Evolutionary conservation across 2,888 invertebrate genomes (phyloP), one percentile per base, ranked within the genome.

Genomic region (Tinea semifulvella): DNA sequence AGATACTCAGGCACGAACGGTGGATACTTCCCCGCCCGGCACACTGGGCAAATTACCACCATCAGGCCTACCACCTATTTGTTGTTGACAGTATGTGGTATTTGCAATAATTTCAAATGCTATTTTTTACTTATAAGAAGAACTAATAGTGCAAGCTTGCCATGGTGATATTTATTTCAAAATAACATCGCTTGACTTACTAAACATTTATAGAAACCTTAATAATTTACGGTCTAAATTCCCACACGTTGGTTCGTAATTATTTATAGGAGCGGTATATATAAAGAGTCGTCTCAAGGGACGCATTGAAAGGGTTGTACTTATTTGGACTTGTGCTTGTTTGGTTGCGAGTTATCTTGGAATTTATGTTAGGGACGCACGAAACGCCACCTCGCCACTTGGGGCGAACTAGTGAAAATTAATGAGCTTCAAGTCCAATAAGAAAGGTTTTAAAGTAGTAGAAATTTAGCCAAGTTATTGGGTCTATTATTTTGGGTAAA

Each of bases 241-340:
- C 31, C 31, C 31, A 17, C 43, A 31, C 31, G 43, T 13, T 22
- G n/a, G 7, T 22, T 40, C 11, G 18, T 18, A 43, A 43, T 43
- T 43, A 43, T 43, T 43, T 43, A 43, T 43, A 40, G 22, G 22
- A 18, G 20, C 20, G n/a, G 27, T 43, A 42, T 18, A 25, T 25
- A 43, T 19, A 31, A 19, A 28, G 31, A 31, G 19, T n/a, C 28
- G 65, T 62, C 74, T 61, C 72, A 55, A 49, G 69, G 74, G 74
- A 60, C 61, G 57, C 67, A 69, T 73, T 67, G 56, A 63, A 63
- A 68, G 65, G 67, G 61, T 63, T 61, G 54, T 66, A 66, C 68
- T 70, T 75, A 71, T 72, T 71, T 70, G 65, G 59, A 68, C 65
- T 69, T 66, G 54, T 53, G 64, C 63, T 68, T 71, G 70, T 74